Base-by-base conservation (phyloP, 2,797 vertebrate genomes). In the Helicolenus hilgendorfi region DNA sequence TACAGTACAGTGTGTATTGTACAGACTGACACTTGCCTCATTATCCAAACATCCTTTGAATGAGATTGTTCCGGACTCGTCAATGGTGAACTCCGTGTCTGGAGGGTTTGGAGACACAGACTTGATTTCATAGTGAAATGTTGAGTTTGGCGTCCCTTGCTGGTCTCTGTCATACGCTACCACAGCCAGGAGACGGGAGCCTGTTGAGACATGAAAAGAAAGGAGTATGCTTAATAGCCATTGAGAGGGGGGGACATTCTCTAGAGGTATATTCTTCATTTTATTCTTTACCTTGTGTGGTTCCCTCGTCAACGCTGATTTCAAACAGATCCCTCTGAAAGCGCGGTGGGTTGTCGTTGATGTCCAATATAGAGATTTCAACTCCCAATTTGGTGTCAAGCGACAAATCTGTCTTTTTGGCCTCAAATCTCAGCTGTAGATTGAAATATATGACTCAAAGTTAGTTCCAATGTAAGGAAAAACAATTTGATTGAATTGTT, bases 301-400 rank as follows among this genome's bases (percentile, higher is more conserved):
- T 7, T 41, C 85, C 72, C 74, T 97, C 96, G 15, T 69, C n/a
- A 11, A 94, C 33, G 1, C 11, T 85, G 56, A 94, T 22, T 55
- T 96, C 76, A 88, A 95, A 97, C n/a, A 90, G 29, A 62, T 79
- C 55, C 0, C 1, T 87, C 24, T 35, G 53, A 77, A 97, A 97
- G 24, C 11, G 24, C 0, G 97, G 97, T 5, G 95, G 92, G 88
- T 97, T 97, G 92, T 97, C 97, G 13, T 97, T 97, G 79, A 97
- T 96, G 91, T 97, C 97, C 31, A 41, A 7, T 70, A 97, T 93
- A 35, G 38, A 14, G 58, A 97, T 89, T 63, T 95, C 90, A 77
- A 97, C 35, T 15, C 94, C 94, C 60, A 97, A 90, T 53, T 55
- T 87, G 31, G 91, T 96, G 76, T 96, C 93, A 7, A 87, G 5